Percentiles rank a stretch among this genome's conserved stretches.
These are phyloP conservation scores for Cotesia glomerata DNA, from an alignment of 1,140 invertebrate species.

Conservation along the genomic window DNA sequence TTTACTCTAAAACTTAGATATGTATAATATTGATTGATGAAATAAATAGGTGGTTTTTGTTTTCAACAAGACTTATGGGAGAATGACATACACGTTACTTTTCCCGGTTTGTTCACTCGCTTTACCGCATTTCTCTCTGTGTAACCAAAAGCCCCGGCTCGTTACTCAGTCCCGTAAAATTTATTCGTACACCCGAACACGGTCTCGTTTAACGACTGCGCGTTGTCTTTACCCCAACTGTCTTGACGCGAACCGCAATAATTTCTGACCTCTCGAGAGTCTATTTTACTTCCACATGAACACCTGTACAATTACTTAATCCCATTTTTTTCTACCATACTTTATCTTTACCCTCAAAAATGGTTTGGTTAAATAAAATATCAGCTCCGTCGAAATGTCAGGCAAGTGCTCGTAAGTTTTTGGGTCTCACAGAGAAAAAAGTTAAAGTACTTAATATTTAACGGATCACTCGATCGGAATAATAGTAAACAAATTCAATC, in stretches of 20 bases:
- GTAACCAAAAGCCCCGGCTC: constrained; percentile 25
- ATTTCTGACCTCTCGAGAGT: constrained; percentile 12
- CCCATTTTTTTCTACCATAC: not conserved
- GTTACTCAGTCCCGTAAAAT: constrained; percentile 30
- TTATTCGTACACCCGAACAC: constrained; percentile 23
- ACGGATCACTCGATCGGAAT: too few relatives aligned
- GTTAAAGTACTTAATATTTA: too few relatives aligned
- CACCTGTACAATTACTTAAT: constrained; percentile 2
- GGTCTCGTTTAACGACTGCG: constrained; percentile 27
- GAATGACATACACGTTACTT: not conserved
- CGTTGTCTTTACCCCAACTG: constrained; percentile 26
- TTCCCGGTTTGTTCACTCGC: not conserved
- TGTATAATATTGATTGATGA: not conserved
- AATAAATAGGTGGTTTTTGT: not conserved
- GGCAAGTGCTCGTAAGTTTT: too few relatives aligned
- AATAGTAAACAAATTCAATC: too few relatives aligned
- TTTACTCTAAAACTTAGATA: not conserved
- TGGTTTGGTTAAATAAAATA: not conserved
- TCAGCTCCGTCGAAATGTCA: too few relatives aligned
- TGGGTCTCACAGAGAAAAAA: too few relatives aligned
- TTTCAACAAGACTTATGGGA: not conserved
- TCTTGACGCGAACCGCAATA: constrained; percentile 15
- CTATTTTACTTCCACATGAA: constrained; percentile 8
- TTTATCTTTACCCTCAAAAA: not conserved
- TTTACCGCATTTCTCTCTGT: constrained; percentile 6